A percentile compares a stretch with the other conserved stretches of the same genome.
These are phyloP conservation scores for Eulemur macaco DNA, from an alignment of 2,113 vertebrate genomes.

Conservation along the genomic window DNA sequence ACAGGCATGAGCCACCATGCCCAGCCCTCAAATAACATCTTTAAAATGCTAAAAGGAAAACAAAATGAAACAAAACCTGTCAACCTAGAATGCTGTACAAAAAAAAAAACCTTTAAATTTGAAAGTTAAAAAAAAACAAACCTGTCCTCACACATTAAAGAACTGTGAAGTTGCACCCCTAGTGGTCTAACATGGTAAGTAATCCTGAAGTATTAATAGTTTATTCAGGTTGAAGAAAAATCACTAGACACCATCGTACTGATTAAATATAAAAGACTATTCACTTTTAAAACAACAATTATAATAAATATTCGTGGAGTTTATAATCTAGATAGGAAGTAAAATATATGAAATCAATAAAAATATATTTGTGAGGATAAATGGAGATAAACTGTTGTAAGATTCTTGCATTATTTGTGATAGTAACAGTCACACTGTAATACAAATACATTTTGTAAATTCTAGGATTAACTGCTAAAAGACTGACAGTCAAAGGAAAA, in stretches of 20 bases:
- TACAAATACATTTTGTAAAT: neutral
- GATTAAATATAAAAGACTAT: neutral
- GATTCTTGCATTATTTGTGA: neutral
- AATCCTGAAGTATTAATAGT: neutral
- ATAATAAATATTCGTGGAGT: neutral
- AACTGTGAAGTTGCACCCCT: neutral
- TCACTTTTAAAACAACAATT: neutral
- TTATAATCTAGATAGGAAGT: neutral
- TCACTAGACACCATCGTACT: neutral
- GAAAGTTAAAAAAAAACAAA: neutral
- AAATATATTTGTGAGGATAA: neutral
- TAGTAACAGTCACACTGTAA: neutral
- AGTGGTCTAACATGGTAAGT: neutral
- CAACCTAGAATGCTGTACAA: neutral
- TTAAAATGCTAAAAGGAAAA: neutral
- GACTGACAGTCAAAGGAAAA: neutral
- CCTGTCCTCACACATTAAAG: neutral
- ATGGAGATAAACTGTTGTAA: neutral
- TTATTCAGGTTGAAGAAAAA: neutral
- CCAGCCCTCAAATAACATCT: neutral
- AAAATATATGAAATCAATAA: constrained; percentile 11
- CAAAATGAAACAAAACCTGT: neutral
- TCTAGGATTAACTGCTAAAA: neutral
- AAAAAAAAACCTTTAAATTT: neutral
- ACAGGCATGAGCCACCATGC: too few species aligned